These are phyloP conservation scores for Octomys mimax DNA, from an alignment of 2,797 vertebrate genomes.

Conservation along the genomic window DNA sequence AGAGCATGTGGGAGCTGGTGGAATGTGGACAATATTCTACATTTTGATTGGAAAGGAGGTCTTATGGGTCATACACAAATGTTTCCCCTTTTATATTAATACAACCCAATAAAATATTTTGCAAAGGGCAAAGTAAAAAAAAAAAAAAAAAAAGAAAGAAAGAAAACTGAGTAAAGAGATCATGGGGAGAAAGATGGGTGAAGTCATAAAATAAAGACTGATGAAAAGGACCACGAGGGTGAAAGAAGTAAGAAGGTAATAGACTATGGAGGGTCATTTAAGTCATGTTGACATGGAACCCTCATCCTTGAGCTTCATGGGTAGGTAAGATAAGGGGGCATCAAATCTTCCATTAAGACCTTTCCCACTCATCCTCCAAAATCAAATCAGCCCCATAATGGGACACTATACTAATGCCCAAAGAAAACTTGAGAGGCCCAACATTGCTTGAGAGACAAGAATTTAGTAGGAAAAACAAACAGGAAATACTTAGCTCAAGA, in stretches of 20 bases:
- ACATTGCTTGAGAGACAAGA: neutral
- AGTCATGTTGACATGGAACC: too few species aligned
- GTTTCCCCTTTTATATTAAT: neutral
- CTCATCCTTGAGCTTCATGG: neutral
- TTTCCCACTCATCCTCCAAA: neutral
- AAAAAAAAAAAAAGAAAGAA: neutral
- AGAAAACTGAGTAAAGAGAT: neutral
- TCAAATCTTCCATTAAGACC: neutral
- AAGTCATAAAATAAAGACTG: neutral
- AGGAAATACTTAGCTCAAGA: conserved; percentile 1
- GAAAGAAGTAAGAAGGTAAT: neutral
- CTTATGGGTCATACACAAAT: neutral
- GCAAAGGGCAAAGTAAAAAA: neutral
- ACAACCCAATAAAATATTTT: neutral
- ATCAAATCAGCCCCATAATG: neutral
- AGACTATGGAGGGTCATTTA: neutral
- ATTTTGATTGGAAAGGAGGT: neutral
- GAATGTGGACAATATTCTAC: neutral
- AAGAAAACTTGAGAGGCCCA: neutral
- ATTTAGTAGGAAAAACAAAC: conserved; percentile 2
- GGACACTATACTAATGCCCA: neutral
- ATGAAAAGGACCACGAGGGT: neutral
- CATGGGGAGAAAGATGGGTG: neutral
- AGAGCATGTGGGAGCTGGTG: neutral
- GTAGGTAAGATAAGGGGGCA: neutral